Base-by-base conservation (phyloP, 2,888 invertebrate genomes). In the Arenicola marina region DNA sequence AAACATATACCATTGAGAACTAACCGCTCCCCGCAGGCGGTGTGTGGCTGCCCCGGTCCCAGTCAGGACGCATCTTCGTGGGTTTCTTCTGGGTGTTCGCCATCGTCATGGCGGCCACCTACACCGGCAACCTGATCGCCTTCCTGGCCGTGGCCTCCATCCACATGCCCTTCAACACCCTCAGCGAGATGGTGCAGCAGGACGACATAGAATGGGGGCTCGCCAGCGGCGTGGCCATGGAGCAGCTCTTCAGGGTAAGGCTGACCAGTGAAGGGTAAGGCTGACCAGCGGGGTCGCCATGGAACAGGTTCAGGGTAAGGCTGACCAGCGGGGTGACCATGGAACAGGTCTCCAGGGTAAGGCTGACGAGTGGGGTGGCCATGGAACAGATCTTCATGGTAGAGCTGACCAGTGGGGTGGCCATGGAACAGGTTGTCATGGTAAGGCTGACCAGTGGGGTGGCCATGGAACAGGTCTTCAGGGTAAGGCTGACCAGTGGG, bases 101-200 rank as follows among this genome's bases (percentile, higher is more conserved):
- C 18, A 74, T 79, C 21, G 71, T 77, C 1, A 68, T 78, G 31
- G 75, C 73, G 1, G 77, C 76, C 4, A 78, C 75, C 0, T 79
- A 79, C 67, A 74, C 78, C 21, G 78, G 79, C 0, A 79, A 78
- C 61, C 73, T 79, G 4, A 77, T 78, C 29, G 78, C 79, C 21
- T 79, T 76, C 66, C 71, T 79, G 2, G 75, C 79, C 7, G 77
- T 79, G 2, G 68, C 69, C 38, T 71, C 72, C 26, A 71, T 1
- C 33, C 1, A 4, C 32, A 28, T 71, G 2, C 78, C 78, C 0
- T 78, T 79, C 56, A 63, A 75, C 56, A 73, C 73, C 0, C 61
- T 78, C n/a, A 56, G 59, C 3, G 75, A 73, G 33, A 66, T 79
- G 69, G 68, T 69, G 0, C 55, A 65, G 3, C 75, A 73, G 62